phyloP scores from a whole-genome alignment of 2,113 vertebrate genomes.

The Leptobrachium leishanense region DNA sequence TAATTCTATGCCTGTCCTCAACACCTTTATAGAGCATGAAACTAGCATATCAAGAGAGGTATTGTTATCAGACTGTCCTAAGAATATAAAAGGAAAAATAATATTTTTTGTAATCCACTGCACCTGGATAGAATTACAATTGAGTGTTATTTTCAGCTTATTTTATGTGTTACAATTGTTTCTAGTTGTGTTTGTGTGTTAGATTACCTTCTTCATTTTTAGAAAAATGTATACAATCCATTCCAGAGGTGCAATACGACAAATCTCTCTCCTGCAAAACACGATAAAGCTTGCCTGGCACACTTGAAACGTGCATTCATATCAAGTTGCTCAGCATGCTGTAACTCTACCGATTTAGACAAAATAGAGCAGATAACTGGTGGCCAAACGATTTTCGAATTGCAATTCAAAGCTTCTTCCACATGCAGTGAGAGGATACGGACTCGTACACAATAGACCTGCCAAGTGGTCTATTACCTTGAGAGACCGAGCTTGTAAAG shows the following conservation, averaged over 20 bases:
- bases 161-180: background rate
- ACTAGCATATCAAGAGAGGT: too few species aligned
- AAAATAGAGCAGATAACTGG: background rate
- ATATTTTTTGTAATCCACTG: background rate
- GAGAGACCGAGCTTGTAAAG: background rate
- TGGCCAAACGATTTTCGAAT: slow-evolving; percentile 12
- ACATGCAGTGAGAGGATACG: background rate
- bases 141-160: background rate
- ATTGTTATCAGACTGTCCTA: too few species aligned
- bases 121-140: background rate
- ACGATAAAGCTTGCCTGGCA: background rate
- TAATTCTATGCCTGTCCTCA: too few species aligned
- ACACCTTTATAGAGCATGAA: too few species aligned
- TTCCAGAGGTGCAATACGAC: background rate
- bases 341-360: background rate
- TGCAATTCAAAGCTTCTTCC: background rate
- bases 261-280: background rate
- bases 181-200: background rate
- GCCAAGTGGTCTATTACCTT: slow-evolving; percentile 11
- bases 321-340: background rate
- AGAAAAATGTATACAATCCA: background rate
- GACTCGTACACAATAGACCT: slow-evolving; percentile 1
- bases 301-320: background rate
- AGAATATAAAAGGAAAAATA: background rate
- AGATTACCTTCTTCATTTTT: background rate